Evolutionary conservation across 2,888 invertebrate species (phyloP).

Genomic region (Leuctra nigra): DNA sequence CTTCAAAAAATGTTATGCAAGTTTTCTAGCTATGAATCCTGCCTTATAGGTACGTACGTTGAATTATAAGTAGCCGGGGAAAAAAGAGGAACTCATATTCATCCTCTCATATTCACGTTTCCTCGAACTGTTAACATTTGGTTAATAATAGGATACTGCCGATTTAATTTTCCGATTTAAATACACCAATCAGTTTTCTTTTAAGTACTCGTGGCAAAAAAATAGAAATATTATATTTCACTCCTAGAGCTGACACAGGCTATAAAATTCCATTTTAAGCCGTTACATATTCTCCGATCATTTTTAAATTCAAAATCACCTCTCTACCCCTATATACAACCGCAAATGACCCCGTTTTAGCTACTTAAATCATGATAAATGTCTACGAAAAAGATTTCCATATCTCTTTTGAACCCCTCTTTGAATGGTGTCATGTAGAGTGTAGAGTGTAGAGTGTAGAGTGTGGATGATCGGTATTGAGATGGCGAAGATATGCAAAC

Average conservation of each 20-base stretch:
- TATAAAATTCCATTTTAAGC: not conserved
- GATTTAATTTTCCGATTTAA: too few species aligned
- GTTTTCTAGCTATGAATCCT: constrained; percentile 5
- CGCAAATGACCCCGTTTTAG: constrained; percentile 2
- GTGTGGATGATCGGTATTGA: not conserved
- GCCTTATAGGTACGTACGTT: not conserved
- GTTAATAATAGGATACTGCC: too few species aligned
- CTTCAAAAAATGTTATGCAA: constrained; percentile 10
- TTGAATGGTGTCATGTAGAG: too few species aligned
- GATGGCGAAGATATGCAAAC: not conserved
- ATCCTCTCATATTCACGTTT: too few species aligned
- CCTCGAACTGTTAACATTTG: too few species aligned
- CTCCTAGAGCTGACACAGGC: too few species aligned
- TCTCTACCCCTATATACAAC: not conserved
- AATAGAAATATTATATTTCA: too few species aligned
- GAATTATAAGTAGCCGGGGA: constrained; percentile 16
- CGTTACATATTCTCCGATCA: not conserved
- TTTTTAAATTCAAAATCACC: not conserved
- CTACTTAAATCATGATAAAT: constrained; percentile 24
- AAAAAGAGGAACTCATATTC: too few species aligned
- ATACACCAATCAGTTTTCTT: too few species aligned
- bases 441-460: too few species aligned
- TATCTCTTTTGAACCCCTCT: not conserved
- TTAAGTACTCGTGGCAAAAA: too few species aligned
- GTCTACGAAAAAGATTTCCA: constrained; percentile 7